Evolutionary conservation across 2,888 invertebrate species (phyloP).

Genomic region (Drosophila affinis): DNA sequence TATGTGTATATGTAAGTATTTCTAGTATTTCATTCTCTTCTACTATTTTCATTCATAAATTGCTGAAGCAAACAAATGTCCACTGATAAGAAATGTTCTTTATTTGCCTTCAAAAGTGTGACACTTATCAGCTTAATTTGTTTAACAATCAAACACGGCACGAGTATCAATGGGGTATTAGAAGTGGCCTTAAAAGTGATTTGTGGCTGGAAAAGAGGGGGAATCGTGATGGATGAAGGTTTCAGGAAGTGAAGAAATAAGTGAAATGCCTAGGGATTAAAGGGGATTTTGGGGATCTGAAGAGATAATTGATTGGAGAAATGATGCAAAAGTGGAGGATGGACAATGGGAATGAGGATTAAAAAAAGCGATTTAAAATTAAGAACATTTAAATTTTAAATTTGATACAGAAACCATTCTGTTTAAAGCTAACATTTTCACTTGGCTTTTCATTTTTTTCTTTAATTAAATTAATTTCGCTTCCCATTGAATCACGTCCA

Average conservation of each 20-base stretch:
- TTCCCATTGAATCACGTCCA: not conserved
- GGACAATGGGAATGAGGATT: not conserved
- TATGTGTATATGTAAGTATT: not conserved
- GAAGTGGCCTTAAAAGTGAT: not conserved
- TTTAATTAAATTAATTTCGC: not conserved
- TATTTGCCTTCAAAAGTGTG: not conserved
- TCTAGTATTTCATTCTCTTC: not conserved
- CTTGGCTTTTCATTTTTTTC: not conserved
- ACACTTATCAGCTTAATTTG: conserved; percentile 11
- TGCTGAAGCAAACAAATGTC: too few relatives aligned
- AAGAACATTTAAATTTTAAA: too few relatives aligned
- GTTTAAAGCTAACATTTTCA: not conserved
- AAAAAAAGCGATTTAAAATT: too few relatives aligned
- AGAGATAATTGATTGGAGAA: not conserved
- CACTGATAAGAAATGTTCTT: conserved; percentile 21
- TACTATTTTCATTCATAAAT: not conserved
- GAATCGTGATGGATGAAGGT: not conserved
- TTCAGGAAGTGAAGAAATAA: not conserved
- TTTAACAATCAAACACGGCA: not conserved
- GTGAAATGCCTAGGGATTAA: not conserved
- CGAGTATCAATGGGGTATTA: conserved; percentile 1
- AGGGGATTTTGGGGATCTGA: not conserved
- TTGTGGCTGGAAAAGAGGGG: not conserved
- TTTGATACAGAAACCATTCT: too few relatives aligned
- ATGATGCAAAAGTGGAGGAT: not conserved